Evolutionary conservation across 1,140 invertebrate genomes (phyloP), one percentile per base, ranked within the genome.

Genomic region (Sitobion miscanthi): DNA sequence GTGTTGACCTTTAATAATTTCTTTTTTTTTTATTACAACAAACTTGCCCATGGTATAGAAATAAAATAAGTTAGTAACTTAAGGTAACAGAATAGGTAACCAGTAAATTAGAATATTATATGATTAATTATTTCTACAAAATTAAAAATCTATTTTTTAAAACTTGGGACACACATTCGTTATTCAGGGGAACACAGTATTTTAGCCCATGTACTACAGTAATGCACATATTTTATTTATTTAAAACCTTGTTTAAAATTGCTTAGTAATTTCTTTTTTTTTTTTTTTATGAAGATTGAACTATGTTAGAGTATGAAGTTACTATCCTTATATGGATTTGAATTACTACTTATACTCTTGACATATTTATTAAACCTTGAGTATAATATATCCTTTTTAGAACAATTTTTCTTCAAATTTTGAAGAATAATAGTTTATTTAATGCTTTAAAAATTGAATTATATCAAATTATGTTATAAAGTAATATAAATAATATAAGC

Each of bases 321-420:
- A 83, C 45, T 52, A 52, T 83, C 90, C 91, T 83, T 93, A 57
- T 93, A 93, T 93, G 91, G 91, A 45, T 93, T 85, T 86, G 35
- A 86, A 85, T 42, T 93, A 57, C 49, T 17, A 52, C 49, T n/a
- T 93, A 54, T 14, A 45, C n/a, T 93, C 49, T 35, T 93, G 82
- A 45, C 38, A 85, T 86, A 86, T 93, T 86, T 90, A 69, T 69
- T 17, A 42, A 93, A 86, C 82, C 82, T 93, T 57, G 49, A 52
- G 38, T 38, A 38, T 38, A 38, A 38, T 38, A 45, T 93, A 14
- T 85, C 82, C 91, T 93, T 93, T 69, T 90, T 42, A 69, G 89
- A n/a, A 77, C n/a, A 21, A n/a, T 42, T 83, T 86, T 86, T 90
- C 62, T 62, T 90, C 11, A 30, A 90, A 62, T 62, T 90, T 47